phyloP scores from a whole-genome alignment of 2,888 invertebrate genomes.

The Agriopis marginaria region DNA sequence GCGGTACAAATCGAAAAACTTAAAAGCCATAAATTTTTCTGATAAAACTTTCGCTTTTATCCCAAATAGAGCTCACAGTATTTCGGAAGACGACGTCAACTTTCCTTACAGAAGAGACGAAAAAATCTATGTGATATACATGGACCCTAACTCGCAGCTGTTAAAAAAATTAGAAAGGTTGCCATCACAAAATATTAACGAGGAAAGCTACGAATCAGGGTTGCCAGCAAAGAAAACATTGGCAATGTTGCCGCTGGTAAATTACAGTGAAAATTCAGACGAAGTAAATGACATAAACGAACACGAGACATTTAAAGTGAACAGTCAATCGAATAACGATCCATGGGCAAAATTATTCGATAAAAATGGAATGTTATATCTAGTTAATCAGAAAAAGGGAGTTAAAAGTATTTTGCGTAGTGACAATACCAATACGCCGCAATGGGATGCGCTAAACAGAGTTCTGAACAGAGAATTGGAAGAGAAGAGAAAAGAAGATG shows the following conservation, averaged over 20 bases:
- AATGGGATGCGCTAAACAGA: neutral
- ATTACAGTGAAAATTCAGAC: neutral
- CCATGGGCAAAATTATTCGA: slow-evolving; percentile 9
- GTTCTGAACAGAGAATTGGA: neutral
- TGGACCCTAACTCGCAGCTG: neutral
- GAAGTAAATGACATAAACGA: neutral
- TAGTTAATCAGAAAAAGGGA: neutral
- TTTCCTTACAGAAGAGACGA: neutral
- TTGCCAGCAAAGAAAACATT: neutral
- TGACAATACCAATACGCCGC: neutral
- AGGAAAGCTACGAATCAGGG: slow-evolving; percentile 1
- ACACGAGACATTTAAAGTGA: neutral
- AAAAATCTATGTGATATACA: neutral
- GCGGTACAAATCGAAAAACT: neutral
- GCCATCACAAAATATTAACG: neutral
- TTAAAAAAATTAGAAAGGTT: slow-evolving; percentile 1
- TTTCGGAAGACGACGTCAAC: neutral
- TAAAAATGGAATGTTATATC: slow-evolving; percentile 9
- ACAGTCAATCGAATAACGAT: neutral
- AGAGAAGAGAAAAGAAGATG: neutral
- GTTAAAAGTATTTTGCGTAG: neutral
- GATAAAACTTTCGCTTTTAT: neutral
- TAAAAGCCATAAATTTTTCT: neutral
- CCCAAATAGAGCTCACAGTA: neutral
- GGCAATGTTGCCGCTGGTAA: slow-evolving; percentile 3